phyloP scores from a whole-genome alignment of 1,140 invertebrate genomes.

The Melitaea cinxia region DNA sequence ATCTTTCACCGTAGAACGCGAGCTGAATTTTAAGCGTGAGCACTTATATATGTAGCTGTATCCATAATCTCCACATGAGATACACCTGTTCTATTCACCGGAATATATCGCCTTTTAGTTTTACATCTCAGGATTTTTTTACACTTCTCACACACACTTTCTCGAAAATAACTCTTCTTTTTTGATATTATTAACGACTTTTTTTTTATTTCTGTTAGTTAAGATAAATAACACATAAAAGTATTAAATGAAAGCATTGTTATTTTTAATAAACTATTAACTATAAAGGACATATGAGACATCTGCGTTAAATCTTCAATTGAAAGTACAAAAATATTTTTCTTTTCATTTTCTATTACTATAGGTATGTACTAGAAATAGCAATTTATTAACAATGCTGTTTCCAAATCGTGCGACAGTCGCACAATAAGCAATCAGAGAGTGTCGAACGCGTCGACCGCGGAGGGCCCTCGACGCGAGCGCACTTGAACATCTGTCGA shows the following conservation, averaged over 20 bases:
- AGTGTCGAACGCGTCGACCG: constrained; percentile 44
- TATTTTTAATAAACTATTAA: too few relatives aligned
- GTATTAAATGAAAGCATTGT: too few relatives aligned
- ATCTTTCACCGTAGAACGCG: background rate
- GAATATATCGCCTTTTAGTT: background rate
- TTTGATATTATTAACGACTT: too few relatives aligned
- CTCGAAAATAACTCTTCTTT: too few relatives aligned
- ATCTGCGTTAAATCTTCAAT: too few relatives aligned
- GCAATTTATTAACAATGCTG: background rate
- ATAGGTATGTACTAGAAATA: background rate
- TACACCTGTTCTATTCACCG: background rate
- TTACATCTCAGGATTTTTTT: too few relatives aligned
- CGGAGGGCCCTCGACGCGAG: constrained; percentile 51
- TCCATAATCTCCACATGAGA: background rate
- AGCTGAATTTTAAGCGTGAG: background rate
- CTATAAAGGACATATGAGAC: too few relatives aligned
- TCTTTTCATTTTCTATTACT: too few relatives aligned
- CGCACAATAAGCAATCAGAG: constrained; percentile 37
- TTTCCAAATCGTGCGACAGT: constrained; percentile 18
- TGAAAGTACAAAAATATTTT: too few relatives aligned
- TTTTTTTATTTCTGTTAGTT: too few relatives aligned
- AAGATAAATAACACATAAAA: too few relatives aligned
- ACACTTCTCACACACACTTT: too few relatives aligned
- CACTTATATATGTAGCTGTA: background rate
- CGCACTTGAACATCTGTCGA: constrained; percentile 63